Base-by-base conservation (phyloP, 2,888 invertebrate species). In the Bombylius discolor region DNA sequence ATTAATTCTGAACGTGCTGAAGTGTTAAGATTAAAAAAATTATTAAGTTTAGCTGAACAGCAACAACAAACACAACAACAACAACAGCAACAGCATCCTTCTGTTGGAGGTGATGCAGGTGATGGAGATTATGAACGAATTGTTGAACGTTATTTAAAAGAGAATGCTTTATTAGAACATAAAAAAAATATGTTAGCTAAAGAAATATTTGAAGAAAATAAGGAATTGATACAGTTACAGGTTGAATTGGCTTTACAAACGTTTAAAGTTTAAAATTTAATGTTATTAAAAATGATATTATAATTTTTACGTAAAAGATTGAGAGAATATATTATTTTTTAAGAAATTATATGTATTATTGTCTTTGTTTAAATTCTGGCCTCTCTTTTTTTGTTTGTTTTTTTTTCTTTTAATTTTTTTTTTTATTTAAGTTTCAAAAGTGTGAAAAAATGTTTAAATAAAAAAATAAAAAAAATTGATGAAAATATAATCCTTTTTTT, bases 1-100 rank as follows among this genome's bases (percentile, higher is more conserved):
- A 86, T 89, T 54, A 81, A 82, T 65, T 79, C 80, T 0, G 89
- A 89, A 71, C 82, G 81, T 63, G 81, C 81, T 47, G 87, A 89
- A 75, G 83, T 88, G 13, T 79, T 82, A 33, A 80, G 79, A 60
- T 72, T 86, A 14, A 78, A 79, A 58, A 79, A 79, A 64, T 74
- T 80, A 59, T 74, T 78, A 23, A 73, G 77, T 6, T 68, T 57
- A 52, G 46, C 55, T 3, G 77, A 75, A 54, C n/a, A 55, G 9
- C 53, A 60, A 14, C 56, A 55, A 52, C 56, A 67, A 69, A 8
- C 46, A 51, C 14, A 12, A 7, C 11, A 62, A 51, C 66, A 45
- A 47, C 45, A 44, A 39, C 42, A 44, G 64, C 68, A 53, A 68
- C 73, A 1, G 14, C 34, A 31, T 8, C 49, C 70, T 69, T 4